Evolutionary conservation across 2,113 vertebrate species (phyloP).

Genomic region (Petromus typicus): DNA sequence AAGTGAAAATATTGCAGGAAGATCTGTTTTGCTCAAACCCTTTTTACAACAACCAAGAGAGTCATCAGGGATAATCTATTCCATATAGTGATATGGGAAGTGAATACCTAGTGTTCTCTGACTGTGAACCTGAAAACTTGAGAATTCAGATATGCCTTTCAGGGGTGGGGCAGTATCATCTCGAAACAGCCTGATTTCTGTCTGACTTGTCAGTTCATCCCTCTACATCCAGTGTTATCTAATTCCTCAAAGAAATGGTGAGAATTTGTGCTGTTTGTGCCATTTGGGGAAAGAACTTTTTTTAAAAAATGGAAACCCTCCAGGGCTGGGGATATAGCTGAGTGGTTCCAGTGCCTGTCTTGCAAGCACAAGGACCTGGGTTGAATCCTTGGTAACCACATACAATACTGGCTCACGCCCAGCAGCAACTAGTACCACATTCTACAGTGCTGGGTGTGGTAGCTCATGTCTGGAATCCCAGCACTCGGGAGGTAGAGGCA

Average conservation of each 20-base stretch:
- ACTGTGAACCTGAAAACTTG: background rate
- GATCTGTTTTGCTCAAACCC: slow-evolving; percentile 42
- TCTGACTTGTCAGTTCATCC: background rate
- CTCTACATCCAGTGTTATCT: background rate
- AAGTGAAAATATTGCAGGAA: slow-evolving; percentile 58
- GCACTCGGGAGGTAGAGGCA: too few species aligned
- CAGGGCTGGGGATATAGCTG: too few species aligned
- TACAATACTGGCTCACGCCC: too few species aligned
- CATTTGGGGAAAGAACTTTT: slow-evolving; percentile 10
- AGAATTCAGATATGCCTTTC: background rate
- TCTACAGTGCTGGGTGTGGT: too few species aligned
- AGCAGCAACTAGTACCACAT: too few species aligned
- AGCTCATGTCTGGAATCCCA: too few species aligned
- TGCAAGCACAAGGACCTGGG: too few species aligned
- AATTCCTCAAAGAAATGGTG: background rate
- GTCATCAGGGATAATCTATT: background rate
- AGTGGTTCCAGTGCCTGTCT: too few species aligned
- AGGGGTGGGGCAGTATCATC: background rate
- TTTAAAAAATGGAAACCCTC: background rate
- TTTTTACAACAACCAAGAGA: slow-evolving; percentile 39
- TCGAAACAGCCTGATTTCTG: background rate
- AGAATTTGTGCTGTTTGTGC: background rate
- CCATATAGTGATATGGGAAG: background rate
- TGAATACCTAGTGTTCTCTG: background rate
- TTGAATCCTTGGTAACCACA: too few species aligned